phyloP scores from a whole-genome alignment of 1,140 invertebrate genomes.

The Sarcophaga peregrina region DNA sequence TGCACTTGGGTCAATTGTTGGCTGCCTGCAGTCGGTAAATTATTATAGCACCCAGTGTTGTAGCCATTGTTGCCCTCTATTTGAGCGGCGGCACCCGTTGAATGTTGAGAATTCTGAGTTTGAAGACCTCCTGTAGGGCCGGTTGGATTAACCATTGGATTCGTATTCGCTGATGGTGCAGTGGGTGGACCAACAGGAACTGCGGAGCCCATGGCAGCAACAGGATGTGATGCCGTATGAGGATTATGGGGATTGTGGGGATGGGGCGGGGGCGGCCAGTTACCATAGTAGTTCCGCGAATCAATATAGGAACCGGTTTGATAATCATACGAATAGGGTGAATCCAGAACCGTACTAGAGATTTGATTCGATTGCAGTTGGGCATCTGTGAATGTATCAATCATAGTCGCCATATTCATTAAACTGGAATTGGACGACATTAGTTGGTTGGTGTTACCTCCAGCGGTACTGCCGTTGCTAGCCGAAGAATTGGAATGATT shows the following conservation, averaged over 20 bases:
- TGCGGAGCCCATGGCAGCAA: constrained; percentile 22
- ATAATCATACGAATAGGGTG: constrained; percentile 76
- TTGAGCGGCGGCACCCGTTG: constrained; percentile 45
- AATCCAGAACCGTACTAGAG: constrained; percentile 82
- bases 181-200: constrained; percentile 36
- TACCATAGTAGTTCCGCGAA: constrained; percentile 64
- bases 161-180: constrained; percentile 33
- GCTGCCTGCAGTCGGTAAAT: constrained; percentile 50
- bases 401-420: constrained; percentile 78
- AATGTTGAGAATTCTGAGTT: constrained; percentile 45
- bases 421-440: constrained; percentile 70
- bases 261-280: constrained; percentile 57
- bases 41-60: constrained; percentile 55
- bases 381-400: constrained; percentile 78
- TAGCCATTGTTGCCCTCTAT: constrained; percentile 53
- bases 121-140: constrained; percentile 41
- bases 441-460: constrained; percentile 54
- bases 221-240: constrained; percentile 46
- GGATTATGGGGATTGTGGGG: constrained; percentile 50
- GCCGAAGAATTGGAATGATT: constrained; percentile 42
- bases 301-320: constrained; percentile 69
- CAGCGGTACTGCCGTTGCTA: constrained; percentile 30
- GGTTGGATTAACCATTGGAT: constrained; percentile 31
- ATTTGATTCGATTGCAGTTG: constrained; percentile 84
- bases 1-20: constrained; percentile 46